Conservation (phyloP, 2,888 invertebrate species). For the Ptychoptera contaminata region DNA sequence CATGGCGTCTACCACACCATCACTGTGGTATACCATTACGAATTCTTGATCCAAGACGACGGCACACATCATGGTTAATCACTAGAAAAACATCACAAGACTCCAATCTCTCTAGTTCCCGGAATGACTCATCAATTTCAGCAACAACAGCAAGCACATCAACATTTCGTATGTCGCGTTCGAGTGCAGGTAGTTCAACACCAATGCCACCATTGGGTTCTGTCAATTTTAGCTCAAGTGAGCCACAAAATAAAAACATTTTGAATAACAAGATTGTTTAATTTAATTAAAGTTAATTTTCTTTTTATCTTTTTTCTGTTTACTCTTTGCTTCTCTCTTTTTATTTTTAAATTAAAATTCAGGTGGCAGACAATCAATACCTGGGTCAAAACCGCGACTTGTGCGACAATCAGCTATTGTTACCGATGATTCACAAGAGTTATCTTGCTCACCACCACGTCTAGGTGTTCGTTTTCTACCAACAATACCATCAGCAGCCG, state of each 20-base stretch:
- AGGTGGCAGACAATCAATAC: slow-evolving; percentile 6
- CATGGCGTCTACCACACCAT: slow-evolving; percentile 59
- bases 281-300: neutral
- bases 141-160: slow-evolving; percentile 83
- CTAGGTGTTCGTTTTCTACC: slow-evolving; percentile 46
- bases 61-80: slow-evolving; percentile 77
- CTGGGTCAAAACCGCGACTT: slow-evolving; percentile 50
- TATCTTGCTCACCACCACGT: slow-evolving; percentile 27
- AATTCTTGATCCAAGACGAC: slow-evolving; percentile 56
- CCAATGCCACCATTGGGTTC: slow-evolving; percentile 29
- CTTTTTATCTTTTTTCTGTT: slow-evolving; percentile 4
- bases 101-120: slow-evolving; percentile 75
- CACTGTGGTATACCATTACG: slow-evolving; percentile 62
- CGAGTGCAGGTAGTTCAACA: slow-evolving; percentile 47
- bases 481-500: slow-evolving; percentile 58
- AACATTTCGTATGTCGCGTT: slow-evolving; percentile 76
- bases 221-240: slow-evolving; percentile 11
- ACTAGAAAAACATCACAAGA: slow-evolving; percentile 87
- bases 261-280: neutral
- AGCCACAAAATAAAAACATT: neutral
- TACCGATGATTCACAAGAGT: slow-evolving; percentile 51
- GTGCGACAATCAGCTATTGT: slow-evolving; percentile 68
- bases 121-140: slow-evolving; percentile 83
- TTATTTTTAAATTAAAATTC: neutral
- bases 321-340: neutral